Evolutionary conservation across 2,113 vertebrate species (phyloP).

Genomic region (Alaudala cheleensis): DNA sequence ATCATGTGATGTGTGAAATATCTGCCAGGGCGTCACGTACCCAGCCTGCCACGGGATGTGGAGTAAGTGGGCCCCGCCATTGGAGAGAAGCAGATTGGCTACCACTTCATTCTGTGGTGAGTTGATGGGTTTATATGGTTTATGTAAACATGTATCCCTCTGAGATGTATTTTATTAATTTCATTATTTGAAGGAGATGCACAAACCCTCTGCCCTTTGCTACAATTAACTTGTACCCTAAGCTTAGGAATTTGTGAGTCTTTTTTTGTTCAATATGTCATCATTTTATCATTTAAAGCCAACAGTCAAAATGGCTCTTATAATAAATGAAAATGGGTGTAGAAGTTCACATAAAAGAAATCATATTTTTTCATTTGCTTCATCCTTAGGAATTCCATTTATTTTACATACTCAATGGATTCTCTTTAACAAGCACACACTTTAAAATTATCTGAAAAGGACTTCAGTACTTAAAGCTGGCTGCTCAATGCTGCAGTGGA

Average conservation of each 20-base stretch:
- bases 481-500: background rate
- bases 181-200: background rate
- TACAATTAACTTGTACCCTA: background rate
- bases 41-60: slow-evolving; percentile 98
- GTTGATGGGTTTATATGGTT: background rate
- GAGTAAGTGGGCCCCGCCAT: slow-evolving; percentile 96
- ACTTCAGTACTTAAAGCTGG: background rate
- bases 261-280: background rate
- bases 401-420: background rate
- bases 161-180: background rate
- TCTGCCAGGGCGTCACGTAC: slow-evolving; percentile 92
- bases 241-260: background rate
- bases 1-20: background rate
- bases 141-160: background rate
- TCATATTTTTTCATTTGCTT: background rate
- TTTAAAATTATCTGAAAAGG: background rate
- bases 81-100: slow-evolving; percentile 93
- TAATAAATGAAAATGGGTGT: background rate
- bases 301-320: background rate
- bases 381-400: background rate
- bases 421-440: background rate
- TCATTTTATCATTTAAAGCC: background rate
- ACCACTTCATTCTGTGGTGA: slow-evolving; percentile 96
- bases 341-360: background rate
- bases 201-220: background rate